phyloP scores from a whole-genome alignment of 1,140 invertebrate genomes.

The Copidosoma floridanum region DNA sequence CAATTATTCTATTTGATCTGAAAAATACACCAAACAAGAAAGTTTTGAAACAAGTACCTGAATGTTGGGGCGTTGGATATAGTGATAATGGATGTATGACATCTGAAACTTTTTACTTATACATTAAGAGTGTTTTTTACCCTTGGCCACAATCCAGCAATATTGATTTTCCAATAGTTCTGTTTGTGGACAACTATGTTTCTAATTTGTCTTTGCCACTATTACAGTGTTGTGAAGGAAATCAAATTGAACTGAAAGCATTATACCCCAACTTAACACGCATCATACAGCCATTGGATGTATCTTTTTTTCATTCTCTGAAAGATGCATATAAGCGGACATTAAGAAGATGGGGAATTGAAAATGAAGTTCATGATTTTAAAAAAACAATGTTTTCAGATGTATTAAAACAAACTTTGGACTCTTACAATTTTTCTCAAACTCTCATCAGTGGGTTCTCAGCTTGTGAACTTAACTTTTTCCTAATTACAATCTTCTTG shows the following conservation, averaged over 20 bases:
- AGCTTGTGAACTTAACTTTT: too few relatives aligned
- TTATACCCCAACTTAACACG: constrained; percentile 37
- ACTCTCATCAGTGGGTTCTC: constrained; percentile 7
- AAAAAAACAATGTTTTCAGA: constrained; percentile 20
- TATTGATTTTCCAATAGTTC: constrained; percentile 36
- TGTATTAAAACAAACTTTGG: constrained; percentile 12
- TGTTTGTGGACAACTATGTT: constrained; percentile 50
- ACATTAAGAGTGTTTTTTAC: constrained; percentile 40
- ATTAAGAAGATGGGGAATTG: constrained; percentile 30
- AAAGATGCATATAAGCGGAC: constrained; percentile 34
- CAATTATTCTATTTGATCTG: too few relatives aligned
- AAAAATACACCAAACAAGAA: too few relatives aligned
- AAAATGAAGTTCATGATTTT: constrained; percentile 10
- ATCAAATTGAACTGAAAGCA: constrained; percentile 38
- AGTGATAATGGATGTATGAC: constrained; percentile 38
- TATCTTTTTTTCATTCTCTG: too few relatives aligned
- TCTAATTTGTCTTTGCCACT: constrained; percentile 42
- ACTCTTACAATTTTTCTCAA: constrained; percentile 8
- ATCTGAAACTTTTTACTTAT: constrained; percentile 36
- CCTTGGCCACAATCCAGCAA: constrained; percentile 35
- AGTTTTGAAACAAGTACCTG: constrained; percentile 25
- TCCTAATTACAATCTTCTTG: too few relatives aligned
- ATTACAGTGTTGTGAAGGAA: constrained; percentile 43
- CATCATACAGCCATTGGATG: too few relatives aligned
- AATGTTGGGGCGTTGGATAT: constrained; percentile 18